phyloP scores from a whole-genome alignment of 2,113 vertebrate species.

The Blennius ocellaris region DNA sequence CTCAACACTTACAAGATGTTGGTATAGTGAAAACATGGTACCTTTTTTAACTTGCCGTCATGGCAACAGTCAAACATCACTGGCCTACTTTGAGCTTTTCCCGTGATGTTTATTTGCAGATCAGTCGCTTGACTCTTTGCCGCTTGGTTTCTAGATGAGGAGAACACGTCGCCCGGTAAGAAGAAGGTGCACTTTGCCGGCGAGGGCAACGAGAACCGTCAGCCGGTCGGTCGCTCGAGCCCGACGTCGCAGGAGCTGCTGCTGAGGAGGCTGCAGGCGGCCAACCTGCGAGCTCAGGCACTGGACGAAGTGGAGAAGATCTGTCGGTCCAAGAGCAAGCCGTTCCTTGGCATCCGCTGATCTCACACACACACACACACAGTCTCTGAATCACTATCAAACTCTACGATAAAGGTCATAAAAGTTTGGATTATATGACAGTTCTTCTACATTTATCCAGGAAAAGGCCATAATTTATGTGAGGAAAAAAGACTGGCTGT shows the following conservation, averaged over 20 bases:
- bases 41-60: too few species aligned
- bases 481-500: too few species aligned
- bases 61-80: too few species aligned
- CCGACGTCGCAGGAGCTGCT: conserved; percentile 79
- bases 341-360: conserved; percentile 91
- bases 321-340: conserved; percentile 87
- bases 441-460: too few species aligned
- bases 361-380: background rate
- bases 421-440: too few species aligned
- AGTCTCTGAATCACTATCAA: too few species aligned
- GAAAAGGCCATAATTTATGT: too few species aligned
- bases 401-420: too few species aligned
- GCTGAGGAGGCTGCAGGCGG: conserved; percentile 85
- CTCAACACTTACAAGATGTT: too few species aligned
- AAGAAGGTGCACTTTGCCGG: conserved; percentile 90
- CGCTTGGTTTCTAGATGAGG: conserved; percentile 77
- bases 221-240: conserved; percentile 39
- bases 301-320: conserved; percentile 85
- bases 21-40: too few species aligned
- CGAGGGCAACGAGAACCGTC: conserved; percentile 86
- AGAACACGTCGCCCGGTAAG: conserved; percentile 81
- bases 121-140: conserved; percentile 28
- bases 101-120: background rate
- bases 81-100: background rate
- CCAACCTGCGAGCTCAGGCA: conserved; percentile 84